Percentiles rank a stretch among this genome's conserved stretches.
Evolutionary conservation across 64 coral and sea anemone genomes (phyloP).

Genomic region (Cladopsammia gracilis): DNA sequence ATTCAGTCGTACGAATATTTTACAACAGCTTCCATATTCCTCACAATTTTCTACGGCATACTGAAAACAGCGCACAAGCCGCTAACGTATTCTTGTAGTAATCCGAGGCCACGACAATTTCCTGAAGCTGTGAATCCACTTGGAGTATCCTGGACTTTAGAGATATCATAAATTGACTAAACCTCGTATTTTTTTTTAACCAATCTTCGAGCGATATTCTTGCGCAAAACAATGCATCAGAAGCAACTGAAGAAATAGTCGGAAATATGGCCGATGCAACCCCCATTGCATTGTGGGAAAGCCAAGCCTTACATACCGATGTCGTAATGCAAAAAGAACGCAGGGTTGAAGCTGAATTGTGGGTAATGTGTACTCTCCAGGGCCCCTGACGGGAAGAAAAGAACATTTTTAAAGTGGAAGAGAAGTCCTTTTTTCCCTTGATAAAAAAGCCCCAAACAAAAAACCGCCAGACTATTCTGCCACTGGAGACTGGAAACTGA

Average conservation of each 20-base stretch:
- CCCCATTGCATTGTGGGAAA: constrained; percentile 73
- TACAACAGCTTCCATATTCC: constrained; percentile 46
- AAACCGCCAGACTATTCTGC: neutral
- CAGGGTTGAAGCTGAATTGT: neutral
- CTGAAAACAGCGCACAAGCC: constrained; percentile 33
- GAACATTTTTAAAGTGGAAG: neutral
- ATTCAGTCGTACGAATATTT: constrained; percentile 72
- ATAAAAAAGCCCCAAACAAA: neutral
- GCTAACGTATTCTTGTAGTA: constrained; percentile 48
- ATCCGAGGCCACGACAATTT: constrained; percentile 43
- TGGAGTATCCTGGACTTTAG: constrained; percentile 58
- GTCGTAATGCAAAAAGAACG: constrained; percentile 62
- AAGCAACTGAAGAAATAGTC: constrained; percentile 38
- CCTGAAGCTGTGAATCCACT: constrained; percentile 42
- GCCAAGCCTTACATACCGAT: constrained; percentile 97
- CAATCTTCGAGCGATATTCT: constrained; percentile 86
- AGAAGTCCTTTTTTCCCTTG: neutral
- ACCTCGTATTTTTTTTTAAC: constrained; percentile 40
- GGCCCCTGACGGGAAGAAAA: neutral
- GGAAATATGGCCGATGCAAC: constrained; percentile 84
- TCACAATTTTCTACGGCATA: constrained; percentile 48
- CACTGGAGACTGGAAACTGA: neutral
- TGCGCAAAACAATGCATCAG: constrained; percentile 91
- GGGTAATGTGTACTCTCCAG: neutral
- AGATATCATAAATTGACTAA: constrained; percentile 73